Percentiles rank a stretch among this genome's conserved stretches.
Evolutionary conservation across 2,888 invertebrate genomes (phyloP).

Genomic region (Dasypogon diadema): DNA sequence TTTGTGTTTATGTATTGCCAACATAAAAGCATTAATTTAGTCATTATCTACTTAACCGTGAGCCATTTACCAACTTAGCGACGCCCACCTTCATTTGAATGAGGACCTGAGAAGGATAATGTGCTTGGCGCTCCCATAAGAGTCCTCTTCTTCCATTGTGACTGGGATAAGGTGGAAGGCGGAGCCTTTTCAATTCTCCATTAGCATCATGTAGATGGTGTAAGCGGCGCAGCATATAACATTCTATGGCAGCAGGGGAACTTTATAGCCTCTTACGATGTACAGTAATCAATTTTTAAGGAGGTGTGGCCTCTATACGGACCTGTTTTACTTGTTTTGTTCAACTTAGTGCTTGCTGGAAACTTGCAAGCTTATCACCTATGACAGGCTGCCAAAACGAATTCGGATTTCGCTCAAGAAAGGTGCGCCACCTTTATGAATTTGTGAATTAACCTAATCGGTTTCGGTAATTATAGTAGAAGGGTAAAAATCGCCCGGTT

Average conservation of each 20-base stretch:
- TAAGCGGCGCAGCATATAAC: conserved; percentile 50
- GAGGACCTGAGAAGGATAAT: conserved; percentile 12
- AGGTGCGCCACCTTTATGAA: conserved; percentile 59
- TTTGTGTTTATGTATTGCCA: conserved; percentile 56
- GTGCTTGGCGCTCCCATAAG: conserved; percentile 52
- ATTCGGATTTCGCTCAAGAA: conserved; percentile 67
- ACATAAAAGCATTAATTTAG: conserved; percentile 69
- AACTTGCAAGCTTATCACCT: conserved; percentile 59
- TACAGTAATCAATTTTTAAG: conserved; percentile 47
- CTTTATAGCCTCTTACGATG: not conserved
- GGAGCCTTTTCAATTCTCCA: conserved; percentile 25
- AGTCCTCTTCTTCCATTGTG: conserved; percentile 56
- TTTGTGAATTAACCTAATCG: conserved; percentile 21
- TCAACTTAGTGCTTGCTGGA: conserved; percentile 54
- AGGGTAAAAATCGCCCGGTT: conserved; percentile 14
- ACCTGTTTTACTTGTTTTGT: conserved; percentile 51
- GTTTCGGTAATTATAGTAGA: conserved; percentile 27
- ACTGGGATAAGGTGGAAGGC: conserved; percentile 3
- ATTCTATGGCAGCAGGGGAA: not conserved
- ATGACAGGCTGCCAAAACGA: conserved; percentile 63
- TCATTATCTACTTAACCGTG: conserved; percentile 69
- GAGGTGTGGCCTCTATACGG: conserved; percentile 57
- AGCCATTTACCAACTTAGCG: conserved; percentile 52
- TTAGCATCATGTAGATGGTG: conserved; percentile 22
- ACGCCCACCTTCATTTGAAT: conserved; percentile 23